Conservation (phyloP, 2,113 vertebrate species). For the Conger conger region DNA sequence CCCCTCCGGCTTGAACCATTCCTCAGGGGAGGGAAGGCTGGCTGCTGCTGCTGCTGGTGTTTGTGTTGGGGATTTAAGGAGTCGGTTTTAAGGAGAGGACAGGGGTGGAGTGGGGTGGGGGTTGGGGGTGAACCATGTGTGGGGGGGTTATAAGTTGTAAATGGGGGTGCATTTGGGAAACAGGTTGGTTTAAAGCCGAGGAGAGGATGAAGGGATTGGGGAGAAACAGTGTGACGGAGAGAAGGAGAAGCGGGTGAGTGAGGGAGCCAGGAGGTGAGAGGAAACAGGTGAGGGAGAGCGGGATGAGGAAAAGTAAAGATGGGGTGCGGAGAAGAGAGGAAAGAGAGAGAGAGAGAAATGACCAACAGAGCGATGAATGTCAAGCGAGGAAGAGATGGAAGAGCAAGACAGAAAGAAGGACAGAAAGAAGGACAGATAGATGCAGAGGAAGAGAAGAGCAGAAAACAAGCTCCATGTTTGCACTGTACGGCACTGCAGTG, state of each 20-base stretch:
- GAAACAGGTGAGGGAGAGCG: background rate
- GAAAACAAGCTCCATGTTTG: background rate
- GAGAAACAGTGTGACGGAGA: background rate
- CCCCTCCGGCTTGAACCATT: slow-evolving; percentile 66
- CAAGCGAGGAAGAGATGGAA: background rate
- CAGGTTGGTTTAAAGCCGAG: background rate
- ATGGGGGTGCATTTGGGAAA: slow-evolving; percentile 4
- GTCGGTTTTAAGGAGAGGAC: background rate
- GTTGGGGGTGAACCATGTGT: slow-evolving; percentile 15
- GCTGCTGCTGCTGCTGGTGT: slow-evolving; percentile 49
- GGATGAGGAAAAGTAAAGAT: background rate
- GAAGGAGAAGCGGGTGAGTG: background rate
- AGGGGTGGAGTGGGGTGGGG: slow-evolving; percentile 19
- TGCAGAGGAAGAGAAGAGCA: background rate
- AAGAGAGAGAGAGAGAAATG: slow-evolving; percentile 16
- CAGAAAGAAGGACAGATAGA: slow-evolving; percentile 14
- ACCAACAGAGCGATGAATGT: background rate
- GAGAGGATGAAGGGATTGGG: background rate
- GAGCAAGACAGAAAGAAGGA: slow-evolving; percentile 28
- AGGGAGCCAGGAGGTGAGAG: background rate
- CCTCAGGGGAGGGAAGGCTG: slow-evolving; percentile 60
- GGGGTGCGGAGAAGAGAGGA: background rate
- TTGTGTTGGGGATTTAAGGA: slow-evolving; percentile 28
- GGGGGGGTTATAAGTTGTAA: background rate
- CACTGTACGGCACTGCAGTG: background rate